A percentile compares a stretch with the other conserved stretches of the same genome.
phyloP scores from a whole-genome alignment of 2,888 invertebrate genomes.

The Zygogramma bicolorata region DNA sequence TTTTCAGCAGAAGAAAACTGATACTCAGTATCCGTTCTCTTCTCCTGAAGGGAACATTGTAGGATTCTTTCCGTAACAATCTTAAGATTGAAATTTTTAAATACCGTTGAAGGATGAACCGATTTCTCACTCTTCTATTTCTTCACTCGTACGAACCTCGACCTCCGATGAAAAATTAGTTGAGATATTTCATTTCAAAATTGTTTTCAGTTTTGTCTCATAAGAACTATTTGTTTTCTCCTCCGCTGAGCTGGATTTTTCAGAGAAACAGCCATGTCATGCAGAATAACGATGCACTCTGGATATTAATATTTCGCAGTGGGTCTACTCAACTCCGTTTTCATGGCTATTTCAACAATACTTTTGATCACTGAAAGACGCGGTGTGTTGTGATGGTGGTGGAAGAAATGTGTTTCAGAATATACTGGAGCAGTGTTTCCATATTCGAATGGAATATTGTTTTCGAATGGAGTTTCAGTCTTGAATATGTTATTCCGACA shows the following conservation, averaged over 20 bases:
- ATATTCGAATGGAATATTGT: no score
- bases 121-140: no score
- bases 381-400: neutral
- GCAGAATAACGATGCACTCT: conserved; percentile 6
- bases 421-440: no score
- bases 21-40: no score
- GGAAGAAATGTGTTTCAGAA: neutral
- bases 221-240: neutral
- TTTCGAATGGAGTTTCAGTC: no score
- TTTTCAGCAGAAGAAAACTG: no score
- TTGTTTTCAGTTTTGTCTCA: neutral
- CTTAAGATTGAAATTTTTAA: no score
- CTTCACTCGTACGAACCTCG: neutral
- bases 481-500: no score
- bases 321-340: neutral
- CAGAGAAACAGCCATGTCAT: neutral
- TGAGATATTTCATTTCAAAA: neutral
- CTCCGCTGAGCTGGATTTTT: neutral
- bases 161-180: neutral
- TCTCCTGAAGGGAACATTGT: no score
- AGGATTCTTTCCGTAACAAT: no score
- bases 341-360: neutral
- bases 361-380: neutral
- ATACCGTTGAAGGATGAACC: no score
- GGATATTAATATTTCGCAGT: conserved; percentile 2